Evolutionary conservation across 2,113 vertebrate genomes (phyloP).

Genomic region (Cinclus mexicanus): DNA sequence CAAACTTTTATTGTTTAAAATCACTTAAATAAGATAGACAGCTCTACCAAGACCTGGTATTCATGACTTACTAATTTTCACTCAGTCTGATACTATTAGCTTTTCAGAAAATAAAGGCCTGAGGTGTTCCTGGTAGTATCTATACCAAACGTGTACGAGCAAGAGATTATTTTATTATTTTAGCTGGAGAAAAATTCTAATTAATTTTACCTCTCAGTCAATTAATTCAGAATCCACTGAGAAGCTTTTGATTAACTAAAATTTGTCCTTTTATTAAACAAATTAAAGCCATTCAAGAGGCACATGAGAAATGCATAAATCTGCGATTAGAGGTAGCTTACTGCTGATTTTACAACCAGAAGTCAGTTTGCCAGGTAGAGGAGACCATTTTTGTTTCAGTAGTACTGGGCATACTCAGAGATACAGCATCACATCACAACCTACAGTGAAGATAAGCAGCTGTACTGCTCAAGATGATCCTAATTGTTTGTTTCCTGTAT

Average conservation of each 20-base stretch:
- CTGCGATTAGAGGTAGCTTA: neutral
- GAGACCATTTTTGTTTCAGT: neutral
- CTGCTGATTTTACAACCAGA: neutral
- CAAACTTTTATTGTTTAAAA: neutral
- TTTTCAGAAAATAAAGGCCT: neutral
- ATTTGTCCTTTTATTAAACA: constrained; percentile 12
- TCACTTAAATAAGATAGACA: neutral
- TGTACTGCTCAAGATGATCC: neutral
- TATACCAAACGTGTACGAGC: neutral
- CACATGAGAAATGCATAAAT: neutral
- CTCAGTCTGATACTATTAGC: neutral
- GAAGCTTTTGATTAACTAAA: constrained; percentile 37
- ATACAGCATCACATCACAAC: neutral
- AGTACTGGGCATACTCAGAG: neutral
- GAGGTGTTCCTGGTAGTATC: neutral
- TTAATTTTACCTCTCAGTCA: constrained; percentile 33
- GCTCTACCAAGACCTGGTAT: neutral
- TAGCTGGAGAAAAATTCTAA: neutral
- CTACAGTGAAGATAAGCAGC: neutral
- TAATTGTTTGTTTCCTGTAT: constrained; percentile 2
- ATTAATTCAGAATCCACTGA: constrained; percentile 19
- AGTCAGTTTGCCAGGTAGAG: neutral
- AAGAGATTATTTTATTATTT: neutral
- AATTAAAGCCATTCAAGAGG: constrained; percentile 28
- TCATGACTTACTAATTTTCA: neutral